Conservation (phyloP, 2,113 vertebrate genomes). For the Butorides virescens region DNA sequence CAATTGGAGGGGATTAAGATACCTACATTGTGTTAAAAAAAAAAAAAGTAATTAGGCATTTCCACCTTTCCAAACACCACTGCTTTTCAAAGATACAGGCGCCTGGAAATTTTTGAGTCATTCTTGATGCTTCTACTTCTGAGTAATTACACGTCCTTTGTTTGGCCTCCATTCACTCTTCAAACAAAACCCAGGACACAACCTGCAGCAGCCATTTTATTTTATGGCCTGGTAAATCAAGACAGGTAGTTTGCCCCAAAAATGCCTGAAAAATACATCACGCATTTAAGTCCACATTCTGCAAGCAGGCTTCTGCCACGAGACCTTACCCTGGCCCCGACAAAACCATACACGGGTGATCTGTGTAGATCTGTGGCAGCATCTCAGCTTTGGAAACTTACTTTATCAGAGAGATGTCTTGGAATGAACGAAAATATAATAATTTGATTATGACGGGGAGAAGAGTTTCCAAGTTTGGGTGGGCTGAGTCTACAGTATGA, state of each 20-base stretch:
- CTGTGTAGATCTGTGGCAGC: fast-evolving
- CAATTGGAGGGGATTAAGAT: not conserved
- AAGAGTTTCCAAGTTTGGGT: not conserved
- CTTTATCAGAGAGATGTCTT: not conserved
- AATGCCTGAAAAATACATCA: not conserved
- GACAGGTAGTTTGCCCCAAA: not conserved
- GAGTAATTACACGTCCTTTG: not conserved
- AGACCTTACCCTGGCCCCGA: not conserved
- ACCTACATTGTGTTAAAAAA: not conserved
- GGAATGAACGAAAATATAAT: not conserved
- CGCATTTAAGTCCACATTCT: not conserved
- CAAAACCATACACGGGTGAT: not conserved
- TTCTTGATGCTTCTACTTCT: not conserved
- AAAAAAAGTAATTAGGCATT: not conserved
- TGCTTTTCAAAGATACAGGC: not conserved
- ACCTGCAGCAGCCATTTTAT: not conserved
- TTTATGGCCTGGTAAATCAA: not conserved
- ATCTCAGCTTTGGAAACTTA: not conserved
- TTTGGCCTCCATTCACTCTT: not conserved
- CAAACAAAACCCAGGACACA: not conserved
- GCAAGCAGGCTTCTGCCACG: not conserved
- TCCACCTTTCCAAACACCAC: not conserved
- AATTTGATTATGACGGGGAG: not conserved
- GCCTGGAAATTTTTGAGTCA: not conserved
- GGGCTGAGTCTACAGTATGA: not conserved